Evolutionary conservation across 2,888 invertebrate genomes (phyloP), one percentile per base, ranked within the genome.

Genomic region (Lasioglossum marginatum): DNA sequence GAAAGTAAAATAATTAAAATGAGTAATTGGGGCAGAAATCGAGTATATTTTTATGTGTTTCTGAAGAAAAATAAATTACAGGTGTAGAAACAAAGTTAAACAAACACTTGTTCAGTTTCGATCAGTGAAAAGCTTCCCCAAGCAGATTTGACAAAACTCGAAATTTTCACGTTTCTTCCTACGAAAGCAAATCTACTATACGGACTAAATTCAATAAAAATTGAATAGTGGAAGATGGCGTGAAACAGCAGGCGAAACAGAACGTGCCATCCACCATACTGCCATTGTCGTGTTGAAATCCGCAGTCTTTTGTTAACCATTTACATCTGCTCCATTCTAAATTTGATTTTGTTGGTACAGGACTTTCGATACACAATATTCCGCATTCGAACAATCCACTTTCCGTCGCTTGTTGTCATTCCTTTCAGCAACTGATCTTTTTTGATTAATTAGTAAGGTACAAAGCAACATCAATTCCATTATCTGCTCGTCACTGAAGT

Each of bases 241-340:
- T 57, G 57, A n/a, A 57, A n/a, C 57, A n/a, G 57, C 12, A 57
- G 57, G n/a, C n/a, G 57, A 57, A 57, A 57, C 57, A 57, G 57
- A 57, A 57, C n/a, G n/a, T 57, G 52, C n/a, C n/a, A n/a, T 52
- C 10, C n/a, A 57, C 57, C 57, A 52, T n/a, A n/a, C 52, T 57
- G 10, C 10, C 10, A 57, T n/a, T 57, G 57, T 12, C n/a, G 12
- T 1, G n/a, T n/a, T 12, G 57, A n/a, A 57, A 57, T n/a, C 4
- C 4, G 12, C 57, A n/a, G 57, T 8, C 57, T 57, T 57, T 57
- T 57, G n/a, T 57, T n/a, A 57, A 57, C 57, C 57, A n/a, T n/a
- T 57, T 57, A 57, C n/a, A n/a, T 57, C n/a, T n/a, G 57, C n/a
- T n/a, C 12, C n/a, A 1, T n/a, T 57, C 57, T 57, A n/a, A n/a